Evolutionary conservation across 2,797 vertebrate species (phyloP), one percentile per base, ranked within the genome.

Genomic region (Nannoperca australis): DNA sequence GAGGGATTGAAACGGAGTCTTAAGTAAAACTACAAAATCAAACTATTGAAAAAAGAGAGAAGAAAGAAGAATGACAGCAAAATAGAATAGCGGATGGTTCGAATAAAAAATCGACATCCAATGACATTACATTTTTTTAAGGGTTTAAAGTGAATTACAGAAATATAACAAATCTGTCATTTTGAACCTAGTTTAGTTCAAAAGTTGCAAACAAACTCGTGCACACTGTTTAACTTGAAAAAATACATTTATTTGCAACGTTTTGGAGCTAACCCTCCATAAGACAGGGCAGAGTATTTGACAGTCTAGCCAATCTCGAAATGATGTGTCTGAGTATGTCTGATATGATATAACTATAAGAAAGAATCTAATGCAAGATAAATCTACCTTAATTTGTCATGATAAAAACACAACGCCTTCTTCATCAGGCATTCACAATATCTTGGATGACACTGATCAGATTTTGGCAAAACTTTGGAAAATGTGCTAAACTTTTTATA

Each of bases 101-200:
- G 32, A 73, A 60, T 38, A 5, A 18, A 64, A 36, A 42, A 44
- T 24, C 3, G 13, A 51, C 53, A 32, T 73, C 49, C 30, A 38
- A 15, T 17, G 24, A 20, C 8, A 62, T 56, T 58, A 58, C 7
- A 54, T 36, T 15, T 53, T 49, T 34, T 9, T 20, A 55, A 42
- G 18, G 17, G 42, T 54, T 79, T 34, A 34, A 63, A 47, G 22
- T 18, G 27, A 64, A 51, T 77, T 36, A 62, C 51, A 65, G 34
- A 81, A 65, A 68, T 22, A 18, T 12, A 58, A 27, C 0, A n/a
- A 53, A 60, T 78, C 54, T 13, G 24, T 70, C n/a, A 36, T 24
- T 38, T 45, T 38, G 36, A 60, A 50, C n/a, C 8, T 15, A 20
- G 45, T 70, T 34, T 56, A 22, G 13, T 34, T 7, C 34, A 34